Percentiles rank a stretch among this genome's conserved stretches.
phyloP scores from a whole-genome alignment of 2,113 vertebrate genomes.

The Barbus barbus region DNA sequence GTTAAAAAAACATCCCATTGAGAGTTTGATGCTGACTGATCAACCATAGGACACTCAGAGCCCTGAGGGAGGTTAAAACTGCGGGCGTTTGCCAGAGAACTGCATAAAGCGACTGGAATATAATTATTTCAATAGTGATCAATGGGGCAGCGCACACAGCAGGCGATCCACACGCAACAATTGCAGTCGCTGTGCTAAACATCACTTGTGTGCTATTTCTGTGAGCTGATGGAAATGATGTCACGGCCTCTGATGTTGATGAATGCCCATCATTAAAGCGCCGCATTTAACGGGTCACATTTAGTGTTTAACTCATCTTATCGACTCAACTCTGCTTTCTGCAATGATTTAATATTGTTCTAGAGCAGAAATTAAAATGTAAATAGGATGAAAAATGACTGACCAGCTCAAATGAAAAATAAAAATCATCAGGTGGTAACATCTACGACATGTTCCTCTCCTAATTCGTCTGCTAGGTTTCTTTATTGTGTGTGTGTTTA shows the following conservation, averaged over 20 bases:
- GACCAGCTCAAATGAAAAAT: background rate
- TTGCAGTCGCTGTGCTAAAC: constrained; percentile 30
- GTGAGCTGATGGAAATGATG: constrained; percentile 28
- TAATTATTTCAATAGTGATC: constrained; percentile 33
- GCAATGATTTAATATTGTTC: background rate
- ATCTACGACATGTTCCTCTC: background rate
- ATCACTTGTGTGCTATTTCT: constrained; percentile 38
- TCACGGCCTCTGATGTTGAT: constrained; percentile 42
- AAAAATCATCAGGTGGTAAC: background rate
- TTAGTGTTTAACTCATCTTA: background rate
- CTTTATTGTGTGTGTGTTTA: too few relatives aligned
- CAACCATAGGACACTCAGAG: constrained; percentile 1
- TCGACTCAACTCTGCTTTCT: background rate
- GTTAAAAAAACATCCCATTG: constrained; percentile 9
- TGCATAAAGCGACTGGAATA: constrained; percentile 15
- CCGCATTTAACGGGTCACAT: constrained; percentile 5
- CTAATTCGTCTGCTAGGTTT: background rate
- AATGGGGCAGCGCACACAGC: constrained; percentile 35
- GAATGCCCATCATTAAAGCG: constrained; percentile 36
- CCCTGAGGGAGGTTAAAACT: constrained; percentile 23
- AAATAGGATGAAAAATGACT: background rate
- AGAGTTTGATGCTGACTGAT: background rate
- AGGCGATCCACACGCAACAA: constrained; percentile 23
- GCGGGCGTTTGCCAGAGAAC: constrained; percentile 25
- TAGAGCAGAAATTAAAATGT: background rate